Base-by-base conservation (phyloP, 37 sponge, comb jelly and placozoan species). In the Ephydatia muelleri region DNA sequence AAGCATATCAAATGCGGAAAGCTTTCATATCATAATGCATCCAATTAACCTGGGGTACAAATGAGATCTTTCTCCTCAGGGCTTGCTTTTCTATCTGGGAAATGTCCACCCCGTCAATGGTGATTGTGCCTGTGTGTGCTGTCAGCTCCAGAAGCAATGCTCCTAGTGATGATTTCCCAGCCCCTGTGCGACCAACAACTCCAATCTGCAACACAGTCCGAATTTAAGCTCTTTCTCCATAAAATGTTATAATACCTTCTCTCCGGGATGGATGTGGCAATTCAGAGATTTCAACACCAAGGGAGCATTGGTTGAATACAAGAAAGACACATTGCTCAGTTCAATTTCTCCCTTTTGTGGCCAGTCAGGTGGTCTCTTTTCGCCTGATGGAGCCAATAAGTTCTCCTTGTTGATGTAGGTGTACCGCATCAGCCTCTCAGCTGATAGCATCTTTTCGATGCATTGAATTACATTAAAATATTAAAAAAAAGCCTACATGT, bases 161-260 rank as follows among this genome's bases (percentile, higher is more conserved):
- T 57, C 87, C 75, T 5, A 97, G 83, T 0, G 97, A 97, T 21
- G 95, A 94, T 77, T 97, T 97, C 39, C 97, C 97, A 57, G 97
- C 97, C 25, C 97, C 97, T 35, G 97, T 97, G 2, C 97, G 87
- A 36, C 97, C 97, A 5, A 97, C 93, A 72, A 97, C 88, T 23
- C 97, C 97, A 80, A 97, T 80, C 95, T 94, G 66, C 29, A 13
- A 37, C 19, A 26, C 29, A 12, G 72, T n/a, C n/a, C n/a, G n/a
- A n/a, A n/a, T n/a, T n/a, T n/a, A n/a, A n/a, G n/a, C n/a, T n/a
- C n/a, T n/a, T n/a, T n/a, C n/a, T n/a, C n/a, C n/a, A n/a, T n/a
- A n/a, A n/a, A n/a, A n/a, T n/a, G n/a, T n/a, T n/a, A n/a, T n/a
- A n/a, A n/a, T 19, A 94, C 89, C 81, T 94, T 94, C 80, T 94